Conservation (phyloP, 2,113 vertebrate species). For the Dipodomys stephensi region DNA sequence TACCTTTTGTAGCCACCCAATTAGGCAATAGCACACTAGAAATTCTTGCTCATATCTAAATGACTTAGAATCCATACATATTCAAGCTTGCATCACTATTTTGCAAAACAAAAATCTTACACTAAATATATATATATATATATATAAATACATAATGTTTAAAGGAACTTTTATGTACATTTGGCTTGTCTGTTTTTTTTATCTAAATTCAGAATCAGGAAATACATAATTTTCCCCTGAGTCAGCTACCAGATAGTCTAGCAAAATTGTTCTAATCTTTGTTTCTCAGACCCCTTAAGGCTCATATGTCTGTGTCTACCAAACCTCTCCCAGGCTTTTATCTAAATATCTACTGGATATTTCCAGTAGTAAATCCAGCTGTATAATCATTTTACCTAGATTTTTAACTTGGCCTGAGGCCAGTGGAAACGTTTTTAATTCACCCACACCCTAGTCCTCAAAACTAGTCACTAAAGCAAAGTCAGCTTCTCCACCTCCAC, state of each 20-base stretch:
- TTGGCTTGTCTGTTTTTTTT: not conserved
- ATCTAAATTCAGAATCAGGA: slow-evolving; percentile 50
- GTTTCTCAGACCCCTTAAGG: slow-evolving; percentile 1
- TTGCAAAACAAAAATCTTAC: not conserved
- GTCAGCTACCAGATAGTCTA: not conserved
- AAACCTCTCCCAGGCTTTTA: not conserved
- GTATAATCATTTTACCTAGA: slow-evolving; percentile 17
- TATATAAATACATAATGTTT: not conserved
- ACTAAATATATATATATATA: no score
- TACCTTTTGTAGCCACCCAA: not conserved
- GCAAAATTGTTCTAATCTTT: not conserved
- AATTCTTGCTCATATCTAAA: not conserved
- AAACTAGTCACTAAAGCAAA: slow-evolving; percentile 4
- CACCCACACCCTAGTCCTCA: not conserved
- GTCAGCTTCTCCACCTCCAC: slow-evolving; percentile 34
- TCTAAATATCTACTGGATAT: not conserved
- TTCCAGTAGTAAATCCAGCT: not conserved
- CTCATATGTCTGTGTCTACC: not conserved
- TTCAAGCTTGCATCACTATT: not conserved
- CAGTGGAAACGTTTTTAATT: slow-evolving; percentile 25
- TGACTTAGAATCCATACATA: not conserved
- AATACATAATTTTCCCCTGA: not conserved
- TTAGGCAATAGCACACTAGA: not conserved
- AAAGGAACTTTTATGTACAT: not conserved
- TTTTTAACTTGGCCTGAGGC: slow-evolving; percentile 35